Conservation (phyloP, 2,797 vertebrate genomes). For the Gallinago solitaria region DNA sequence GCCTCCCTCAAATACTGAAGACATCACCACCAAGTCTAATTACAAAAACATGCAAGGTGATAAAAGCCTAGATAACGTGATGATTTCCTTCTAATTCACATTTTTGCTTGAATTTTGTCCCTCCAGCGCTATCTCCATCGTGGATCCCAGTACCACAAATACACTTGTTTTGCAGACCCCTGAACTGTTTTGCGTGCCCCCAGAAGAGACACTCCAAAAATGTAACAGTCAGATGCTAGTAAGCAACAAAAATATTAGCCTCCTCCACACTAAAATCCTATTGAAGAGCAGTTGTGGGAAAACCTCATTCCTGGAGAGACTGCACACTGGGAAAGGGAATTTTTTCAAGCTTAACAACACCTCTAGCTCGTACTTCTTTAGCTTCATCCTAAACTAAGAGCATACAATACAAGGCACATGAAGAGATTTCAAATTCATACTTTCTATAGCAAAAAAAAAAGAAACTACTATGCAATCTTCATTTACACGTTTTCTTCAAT, state of each 20-base stretch:
- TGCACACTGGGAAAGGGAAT: not conserved
- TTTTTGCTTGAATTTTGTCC: not conserved
- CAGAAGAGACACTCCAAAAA: not conserved
- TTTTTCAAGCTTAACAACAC: not conserved
- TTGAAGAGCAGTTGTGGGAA: not conserved
- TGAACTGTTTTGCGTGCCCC: not conserved
- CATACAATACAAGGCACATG: rapidly evolving
- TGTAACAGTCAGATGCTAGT: not conserved
- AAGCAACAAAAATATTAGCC: not conserved
- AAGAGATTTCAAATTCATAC: not conserved
- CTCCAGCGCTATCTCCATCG: not conserved
- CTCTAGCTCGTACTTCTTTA: not conserved
- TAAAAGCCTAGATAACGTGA: not conserved
- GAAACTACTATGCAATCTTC: not conserved
- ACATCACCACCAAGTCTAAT: not conserved
- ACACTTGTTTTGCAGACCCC: not conserved
- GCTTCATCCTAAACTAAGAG: not conserved
- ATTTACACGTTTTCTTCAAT: not conserved
- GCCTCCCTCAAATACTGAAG: not conserved
- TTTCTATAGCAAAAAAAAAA: not conserved
- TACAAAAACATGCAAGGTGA: not conserved
- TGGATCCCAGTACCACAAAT: not conserved
- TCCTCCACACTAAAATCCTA: not conserved
- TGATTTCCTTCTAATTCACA: not conserved
- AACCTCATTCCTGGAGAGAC: not conserved